phyloP scores from a whole-genome alignment of 2,113 vertebrate genomes.

The Brienomyrus brachyistius region DNA sequence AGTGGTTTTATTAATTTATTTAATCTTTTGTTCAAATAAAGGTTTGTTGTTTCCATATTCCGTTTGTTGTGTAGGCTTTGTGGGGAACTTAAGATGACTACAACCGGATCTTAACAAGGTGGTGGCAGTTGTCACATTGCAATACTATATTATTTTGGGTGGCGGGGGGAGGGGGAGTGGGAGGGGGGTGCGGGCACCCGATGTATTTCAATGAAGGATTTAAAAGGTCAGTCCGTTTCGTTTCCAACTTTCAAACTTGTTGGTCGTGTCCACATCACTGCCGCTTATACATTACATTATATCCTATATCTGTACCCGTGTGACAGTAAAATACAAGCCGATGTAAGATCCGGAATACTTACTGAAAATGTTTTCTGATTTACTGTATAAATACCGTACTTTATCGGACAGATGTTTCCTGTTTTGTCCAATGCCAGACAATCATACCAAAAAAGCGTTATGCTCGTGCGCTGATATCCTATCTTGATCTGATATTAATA shows the following conservation, averaged over 20 bases:
- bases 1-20: not conserved
- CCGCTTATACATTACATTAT: not conserved
- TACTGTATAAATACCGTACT: not conserved
- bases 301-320: not conserved
- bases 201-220: not conserved
- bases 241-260: not conserved
- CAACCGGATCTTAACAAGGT: not conserved
- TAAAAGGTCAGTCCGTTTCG: not conserved
- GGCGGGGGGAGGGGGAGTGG: not conserved
- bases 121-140: not conserved
- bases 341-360: not conserved
- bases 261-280: not conserved
- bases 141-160: not conserved
- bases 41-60: not conserved
- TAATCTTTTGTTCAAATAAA: not conserved
- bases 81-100: not conserved
- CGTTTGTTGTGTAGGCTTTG: not conserved
- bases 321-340: not conserved
- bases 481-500: not conserved
- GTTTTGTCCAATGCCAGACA: not conserved
- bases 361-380: not conserved
- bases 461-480: not conserved
- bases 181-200: not conserved
- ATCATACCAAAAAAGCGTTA: not conserved
- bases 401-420: not conserved